Percentiles rank a stretch among this genome's conserved stretches.
These are phyloP conservation scores for Leucoraja erinaceus DNA, from an alignment of 2,113 vertebrate species.

Conservation along the genomic window DNA sequence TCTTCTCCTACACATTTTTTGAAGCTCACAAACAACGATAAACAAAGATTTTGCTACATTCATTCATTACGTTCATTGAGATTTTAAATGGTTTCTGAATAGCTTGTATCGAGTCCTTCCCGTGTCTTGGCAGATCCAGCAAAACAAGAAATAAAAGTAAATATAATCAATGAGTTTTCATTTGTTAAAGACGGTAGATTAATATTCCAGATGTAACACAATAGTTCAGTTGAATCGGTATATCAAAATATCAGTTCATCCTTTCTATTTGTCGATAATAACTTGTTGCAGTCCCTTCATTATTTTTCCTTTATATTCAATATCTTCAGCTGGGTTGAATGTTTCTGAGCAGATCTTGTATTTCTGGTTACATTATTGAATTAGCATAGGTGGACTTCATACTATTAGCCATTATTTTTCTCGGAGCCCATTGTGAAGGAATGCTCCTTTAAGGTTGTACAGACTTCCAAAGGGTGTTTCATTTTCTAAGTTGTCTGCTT, in stretches of 20 bases:
- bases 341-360: neutral
- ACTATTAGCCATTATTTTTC: neutral
- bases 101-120: neutral
- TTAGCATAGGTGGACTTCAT: neutral
- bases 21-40: neutral
- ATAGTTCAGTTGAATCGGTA: neutral
- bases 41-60: neutral
- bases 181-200: neutral
- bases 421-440: neutral
- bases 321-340: neutral
- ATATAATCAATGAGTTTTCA: neutral
- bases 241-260: neutral
- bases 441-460: conserved; percentile 13
- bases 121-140: neutral
- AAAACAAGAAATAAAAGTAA: neutral
- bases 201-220: neutral
- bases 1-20: neutral
- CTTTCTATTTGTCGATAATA: neutral
- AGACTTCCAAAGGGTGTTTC: neutral
- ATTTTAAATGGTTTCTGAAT: conserved; percentile 9
- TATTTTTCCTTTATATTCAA: neutral
- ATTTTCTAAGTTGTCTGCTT: neutral
- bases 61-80: neutral
- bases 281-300: neutral
- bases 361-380: neutral